phyloP scores from a whole-genome alignment of 2,113 vertebrate species.

The Physeter macrocephalus region DNA sequence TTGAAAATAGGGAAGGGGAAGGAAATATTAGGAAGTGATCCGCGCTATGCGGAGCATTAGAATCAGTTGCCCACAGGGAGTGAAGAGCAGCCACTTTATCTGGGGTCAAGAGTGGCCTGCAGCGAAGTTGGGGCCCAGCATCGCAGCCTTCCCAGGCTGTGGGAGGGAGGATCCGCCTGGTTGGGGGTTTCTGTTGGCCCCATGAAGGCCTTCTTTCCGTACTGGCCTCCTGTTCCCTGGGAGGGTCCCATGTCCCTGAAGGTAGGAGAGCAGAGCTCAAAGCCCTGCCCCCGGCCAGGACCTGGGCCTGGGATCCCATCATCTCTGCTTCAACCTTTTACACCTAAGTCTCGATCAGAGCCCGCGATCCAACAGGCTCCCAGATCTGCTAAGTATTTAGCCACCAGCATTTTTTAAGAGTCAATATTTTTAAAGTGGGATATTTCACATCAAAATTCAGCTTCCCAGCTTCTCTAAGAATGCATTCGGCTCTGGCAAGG shows the following conservation, averaged over 20 bases:
- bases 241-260: background rate
- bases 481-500: background rate
- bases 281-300: accelerated
- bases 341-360: background rate
- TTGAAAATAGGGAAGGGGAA: no score
- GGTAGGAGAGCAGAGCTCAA: no score
- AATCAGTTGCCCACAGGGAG: background rate
- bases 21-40: accelerated
- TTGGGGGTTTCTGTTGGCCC: no score
- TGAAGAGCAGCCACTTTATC: accelerated
- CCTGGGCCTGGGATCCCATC: background rate
- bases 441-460: background rate
- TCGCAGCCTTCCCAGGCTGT: accelerated
- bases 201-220: background rate
- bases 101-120: background rate
- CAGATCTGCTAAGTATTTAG: background rate
- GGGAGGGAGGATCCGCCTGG: background rate
- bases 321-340: background rate
- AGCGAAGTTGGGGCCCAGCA: background rate
- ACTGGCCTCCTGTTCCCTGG: background rate
- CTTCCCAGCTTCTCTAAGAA: background rate
- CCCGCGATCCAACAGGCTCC: background rate
- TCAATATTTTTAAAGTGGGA: no score
- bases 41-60: accelerated
- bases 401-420: background rate